Evolutionary conservation across 2,113 vertebrate species (phyloP), one percentile per base, ranked within the genome.

Genomic region (Toxotes chatareus): DNA sequence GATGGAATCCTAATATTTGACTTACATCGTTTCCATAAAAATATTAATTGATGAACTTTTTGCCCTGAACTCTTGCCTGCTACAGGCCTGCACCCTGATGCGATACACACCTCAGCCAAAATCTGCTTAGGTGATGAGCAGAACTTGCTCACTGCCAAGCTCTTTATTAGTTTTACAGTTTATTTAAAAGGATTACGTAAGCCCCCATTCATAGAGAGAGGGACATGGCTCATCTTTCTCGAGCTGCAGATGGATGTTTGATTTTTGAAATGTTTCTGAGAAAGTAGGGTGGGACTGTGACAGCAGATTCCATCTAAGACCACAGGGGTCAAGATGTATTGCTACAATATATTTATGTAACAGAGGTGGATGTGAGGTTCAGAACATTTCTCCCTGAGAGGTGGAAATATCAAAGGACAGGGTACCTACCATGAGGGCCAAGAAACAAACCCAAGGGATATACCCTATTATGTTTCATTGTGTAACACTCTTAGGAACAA

Each of bases 341-440:
- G 60, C 71, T 60, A 17, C 38, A 72, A 23, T 60, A 34, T 80
- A n/a, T 71, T 83, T 83, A 84, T 77, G 16, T 84, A 85, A 73
- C 66, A 78, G 77, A 82, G 72, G 49, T 73, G 36, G 59, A 64
- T 44, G 69, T 79, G 59, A 81, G 65, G 63, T 40, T 86, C 57
- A 73, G 76, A 82, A 83, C 87, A 84, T 89, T 84, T 80, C 53
- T 65, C 75, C 44, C 65, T 9, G 12, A 81, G 85, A 84, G 60
- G 64, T 49, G 51, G 84, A 62, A 78, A 60, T 64, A 79, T 86
- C 63, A 73, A 65, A 83, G 11, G 57, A 70, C 13, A 69, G 34
- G 67, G 68, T 13, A 47, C 57, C 63, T 13, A 47, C 57, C 63
- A n/a, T 19, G 46, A 83, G 55, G 61, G 47, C 44, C 56, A 57